phyloP scores from a whole-genome alignment of 2,797 vertebrate species.

The Corythornis leucogaster region DNA sequence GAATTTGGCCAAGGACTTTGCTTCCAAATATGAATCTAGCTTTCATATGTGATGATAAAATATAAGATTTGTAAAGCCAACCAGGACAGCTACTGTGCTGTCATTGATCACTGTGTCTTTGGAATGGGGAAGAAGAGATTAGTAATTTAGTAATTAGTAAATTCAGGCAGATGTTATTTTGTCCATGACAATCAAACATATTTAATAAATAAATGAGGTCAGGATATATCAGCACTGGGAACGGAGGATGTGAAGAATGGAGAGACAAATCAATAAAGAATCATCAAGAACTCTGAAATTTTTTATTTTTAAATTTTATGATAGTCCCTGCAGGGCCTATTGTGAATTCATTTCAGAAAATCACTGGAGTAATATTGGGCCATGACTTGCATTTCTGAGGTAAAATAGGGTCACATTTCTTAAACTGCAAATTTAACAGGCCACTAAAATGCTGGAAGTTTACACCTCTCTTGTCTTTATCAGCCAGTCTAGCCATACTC shows the following conservation, averaged over 20 bases:
- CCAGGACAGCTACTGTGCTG: not conserved
- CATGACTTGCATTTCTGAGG: not conserved
- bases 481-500: not conserved
- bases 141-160: not conserved
- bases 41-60: not conserved
- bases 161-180: slow-evolving; percentile 1
- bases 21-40: not conserved
- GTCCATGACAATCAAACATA: not conserved
- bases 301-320: not conserved
- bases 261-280: not conserved
- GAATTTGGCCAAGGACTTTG: not conserved
- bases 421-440: not conserved
- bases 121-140: not conserved
- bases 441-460: not conserved
- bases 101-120: not conserved
- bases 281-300: not conserved
- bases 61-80: not conserved
- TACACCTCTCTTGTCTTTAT: not conserved
- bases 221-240: not conserved
- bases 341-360: not conserved
- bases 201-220: slow-evolving; percentile 37
- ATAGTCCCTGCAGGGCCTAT: not conserved
- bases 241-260: not conserved
- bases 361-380: not conserved
- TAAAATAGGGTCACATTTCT: not conserved